phyloP scores from a whole-genome alignment of 2,888 invertebrate genomes.

The Mesopsocus fuscifrons region DNA sequence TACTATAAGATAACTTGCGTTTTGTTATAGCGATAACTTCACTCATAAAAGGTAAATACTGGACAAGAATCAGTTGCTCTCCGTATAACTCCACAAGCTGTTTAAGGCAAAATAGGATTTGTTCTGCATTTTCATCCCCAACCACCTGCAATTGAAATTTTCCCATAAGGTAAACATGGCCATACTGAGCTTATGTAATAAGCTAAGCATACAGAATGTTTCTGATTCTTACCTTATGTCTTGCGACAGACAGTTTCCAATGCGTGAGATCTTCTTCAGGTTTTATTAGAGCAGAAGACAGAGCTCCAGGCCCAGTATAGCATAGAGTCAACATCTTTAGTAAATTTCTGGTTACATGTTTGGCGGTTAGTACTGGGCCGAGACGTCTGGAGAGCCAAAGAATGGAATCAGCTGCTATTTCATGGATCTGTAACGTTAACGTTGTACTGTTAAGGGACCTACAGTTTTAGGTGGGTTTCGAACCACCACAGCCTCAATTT shows the following conservation, averaged over 20 bases:
- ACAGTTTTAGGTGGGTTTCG: too few species aligned
- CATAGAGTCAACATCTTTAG: constrained; percentile 86
- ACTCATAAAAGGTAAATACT: constrained; percentile 78
- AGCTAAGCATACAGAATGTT: too few species aligned
- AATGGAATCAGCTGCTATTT: constrained; percentile 65
- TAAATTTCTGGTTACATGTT: constrained; percentile 76
- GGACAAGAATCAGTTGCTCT: constrained; percentile 68
- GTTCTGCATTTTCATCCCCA: constrained; percentile 64
- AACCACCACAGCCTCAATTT: too few species aligned
- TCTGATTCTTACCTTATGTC: too few species aligned
- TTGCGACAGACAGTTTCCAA: constrained; percentile 42
- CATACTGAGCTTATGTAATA: too few species aligned
- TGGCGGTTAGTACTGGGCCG: constrained; percentile 84
- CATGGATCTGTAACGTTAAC: too few species aligned
- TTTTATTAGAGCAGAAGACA: constrained; percentile 22
- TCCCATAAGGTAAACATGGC: too few species aligned
- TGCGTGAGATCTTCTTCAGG: constrained; percentile 24
- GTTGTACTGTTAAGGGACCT: too few species aligned
- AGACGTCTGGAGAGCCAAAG: constrained; percentile 85
- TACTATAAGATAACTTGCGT: constrained; percentile 55
- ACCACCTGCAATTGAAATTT: constrained; percentile 41
- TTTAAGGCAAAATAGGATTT: constrained; percentile 71
- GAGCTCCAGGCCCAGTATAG: constrained; percentile 43
- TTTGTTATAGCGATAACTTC: constrained; percentile 67
- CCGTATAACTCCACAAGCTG: constrained; percentile 50